Conservation (phyloP, 2,113 vertebrate genomes). For the Saguinus midas region DNA sequence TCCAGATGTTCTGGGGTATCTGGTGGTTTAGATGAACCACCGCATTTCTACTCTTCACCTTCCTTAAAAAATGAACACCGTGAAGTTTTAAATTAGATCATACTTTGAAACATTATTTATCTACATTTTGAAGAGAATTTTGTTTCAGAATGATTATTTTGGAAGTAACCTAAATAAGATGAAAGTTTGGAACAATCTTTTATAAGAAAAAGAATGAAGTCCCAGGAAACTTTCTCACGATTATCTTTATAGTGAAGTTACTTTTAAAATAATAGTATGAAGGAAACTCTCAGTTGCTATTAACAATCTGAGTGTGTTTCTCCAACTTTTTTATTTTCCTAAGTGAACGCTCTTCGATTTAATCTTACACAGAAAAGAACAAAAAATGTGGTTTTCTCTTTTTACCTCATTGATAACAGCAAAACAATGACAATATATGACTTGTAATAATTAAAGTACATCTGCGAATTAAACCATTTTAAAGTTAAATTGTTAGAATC, state of each 20-base stretch:
- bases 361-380: background rate
- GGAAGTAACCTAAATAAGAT: background rate
- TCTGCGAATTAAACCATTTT: background rate
- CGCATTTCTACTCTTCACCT: background rate
- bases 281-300: background rate
- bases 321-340: background rate
- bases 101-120: background rate
- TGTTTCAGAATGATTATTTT: background rate
- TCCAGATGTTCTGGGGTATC: background rate
- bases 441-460: background rate
- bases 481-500: constrained; percentile 16
- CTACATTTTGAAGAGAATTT: background rate
- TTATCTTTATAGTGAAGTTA: background rate
- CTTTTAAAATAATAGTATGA: background rate
- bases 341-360: background rate
- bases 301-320: background rate
- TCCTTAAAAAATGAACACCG: background rate
- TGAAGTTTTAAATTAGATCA: background rate
- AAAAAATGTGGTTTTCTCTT: background rate
- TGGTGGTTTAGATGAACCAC: background rate
- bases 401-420: background rate
- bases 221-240: background rate
- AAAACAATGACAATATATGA: background rate
- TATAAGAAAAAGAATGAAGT: background rate
- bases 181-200: background rate